These are phyloP conservation scores for Rhinogobio ventralis DNA, from an alignment of 2,797 vertebrate genomes.

Conservation along the genomic window DNA sequence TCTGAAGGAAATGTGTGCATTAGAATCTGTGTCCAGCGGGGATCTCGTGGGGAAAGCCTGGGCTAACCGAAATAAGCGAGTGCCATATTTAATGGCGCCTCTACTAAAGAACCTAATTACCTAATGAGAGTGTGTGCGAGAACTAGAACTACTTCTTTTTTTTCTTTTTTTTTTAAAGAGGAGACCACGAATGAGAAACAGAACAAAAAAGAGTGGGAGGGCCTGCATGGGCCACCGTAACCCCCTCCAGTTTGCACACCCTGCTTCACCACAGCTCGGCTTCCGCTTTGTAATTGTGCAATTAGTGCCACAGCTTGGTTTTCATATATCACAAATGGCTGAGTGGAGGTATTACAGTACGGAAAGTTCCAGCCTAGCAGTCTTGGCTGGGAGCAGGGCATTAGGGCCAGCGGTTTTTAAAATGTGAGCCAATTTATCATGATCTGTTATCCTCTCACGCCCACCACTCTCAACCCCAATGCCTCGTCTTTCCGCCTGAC, in stretches of 20 bases:
- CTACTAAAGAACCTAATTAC: slow-evolving; percentile 47
- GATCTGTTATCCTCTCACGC: slow-evolving; percentile 91
- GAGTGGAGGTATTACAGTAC: slow-evolving; percentile 72
- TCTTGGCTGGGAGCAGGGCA: slow-evolving; percentile 84
- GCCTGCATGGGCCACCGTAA: slow-evolving; percentile 74
- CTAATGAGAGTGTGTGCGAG: slow-evolving; percentile 23
- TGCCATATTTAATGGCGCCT: slow-evolving; percentile 84
- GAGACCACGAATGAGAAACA: slow-evolving; percentile 25
- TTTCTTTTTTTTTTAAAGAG: background rate
- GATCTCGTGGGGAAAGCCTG: slow-evolving; percentile 80
- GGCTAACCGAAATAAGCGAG: slow-evolving; percentile 83
- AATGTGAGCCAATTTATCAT: slow-evolving; percentile 97
- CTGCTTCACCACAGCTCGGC: slow-evolving; percentile 85
- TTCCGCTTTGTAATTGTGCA: slow-evolving; percentile 99
- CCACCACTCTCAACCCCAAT: slow-evolving; percentile 81
- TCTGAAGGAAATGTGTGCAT: slow-evolving; percentile 66
- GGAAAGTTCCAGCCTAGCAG: slow-evolving; percentile 71
- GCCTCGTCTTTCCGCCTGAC: slow-evolving; percentile 91
- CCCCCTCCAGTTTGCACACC: slow-evolving; percentile 77
- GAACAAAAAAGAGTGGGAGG: slow-evolving; percentile 13
- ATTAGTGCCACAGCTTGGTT: slow-evolving; percentile 94
- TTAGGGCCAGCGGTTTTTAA: slow-evolving; percentile 95
- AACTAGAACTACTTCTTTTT: slow-evolving; percentile 26
- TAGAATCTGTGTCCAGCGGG: slow-evolving; percentile 76
- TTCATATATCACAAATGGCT: slow-evolving; percentile 94